A percentile compares a stretch with the other conserved stretches of the same genome.
Conservation (phyloP, 2,113 vertebrate genomes). For the Hemichromis elongatus region DNA sequence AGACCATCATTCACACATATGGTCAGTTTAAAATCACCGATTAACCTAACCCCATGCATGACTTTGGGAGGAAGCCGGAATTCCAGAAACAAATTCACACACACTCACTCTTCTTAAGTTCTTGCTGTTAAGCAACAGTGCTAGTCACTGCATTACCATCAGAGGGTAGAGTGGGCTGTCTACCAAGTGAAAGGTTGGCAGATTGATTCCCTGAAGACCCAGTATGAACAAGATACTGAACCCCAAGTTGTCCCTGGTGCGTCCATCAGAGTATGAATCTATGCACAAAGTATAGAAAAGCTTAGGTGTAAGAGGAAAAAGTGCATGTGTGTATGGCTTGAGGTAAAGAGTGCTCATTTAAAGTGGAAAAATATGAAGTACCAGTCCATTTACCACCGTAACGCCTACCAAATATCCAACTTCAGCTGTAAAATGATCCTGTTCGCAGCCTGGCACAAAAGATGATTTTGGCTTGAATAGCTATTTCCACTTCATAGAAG, state of each 20-base stretch:
- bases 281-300: neutral
- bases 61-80: neutral
- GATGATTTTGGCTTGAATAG: neutral
- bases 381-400: neutral
- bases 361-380: neutral
- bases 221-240: neutral
- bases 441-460: neutral
- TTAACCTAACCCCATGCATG: neutral
- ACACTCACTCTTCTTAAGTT: neutral
- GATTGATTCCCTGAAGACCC: neutral
- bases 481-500: neutral
- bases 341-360: neutral
- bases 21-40: neutral
- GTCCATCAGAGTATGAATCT: neutral
- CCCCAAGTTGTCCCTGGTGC: neutral
- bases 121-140: neutral
- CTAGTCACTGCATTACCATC: neutral
- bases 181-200: neutral
- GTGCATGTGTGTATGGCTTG: neutral
- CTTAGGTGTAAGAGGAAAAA: neutral
- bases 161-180: neutral
- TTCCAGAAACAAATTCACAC: neutral
- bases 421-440: neutral
- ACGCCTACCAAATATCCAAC: neutral
- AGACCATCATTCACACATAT: neutral